These are phyloP conservation scores for Drosophila longiperda DNA, from an alignment of 2,888 invertebrate genomes.

Conservation along the genomic window DNA sequence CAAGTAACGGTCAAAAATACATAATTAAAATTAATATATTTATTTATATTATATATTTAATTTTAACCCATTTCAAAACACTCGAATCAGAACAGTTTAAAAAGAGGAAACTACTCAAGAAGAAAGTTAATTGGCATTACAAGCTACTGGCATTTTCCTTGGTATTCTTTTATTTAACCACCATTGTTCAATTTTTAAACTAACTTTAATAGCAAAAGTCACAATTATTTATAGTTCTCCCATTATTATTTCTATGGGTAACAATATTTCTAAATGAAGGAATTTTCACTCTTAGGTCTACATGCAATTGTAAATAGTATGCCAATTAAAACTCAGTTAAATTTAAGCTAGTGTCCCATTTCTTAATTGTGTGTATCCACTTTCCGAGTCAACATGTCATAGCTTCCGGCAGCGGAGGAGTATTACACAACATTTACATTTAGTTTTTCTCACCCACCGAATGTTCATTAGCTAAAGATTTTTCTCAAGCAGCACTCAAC, in stretches of 20 bases:
- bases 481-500: conserved; percentile 44
- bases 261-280: neutral
- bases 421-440: conserved; percentile 44
- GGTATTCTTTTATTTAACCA: neutral
- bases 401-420: conserved; percentile 49
- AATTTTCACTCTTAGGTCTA: neutral
- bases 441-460: conserved; percentile 38
- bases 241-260: conserved; percentile 18
- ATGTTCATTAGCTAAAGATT: conserved; percentile 32
- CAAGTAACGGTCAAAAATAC: neutral
- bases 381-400: conserved; percentile 22
- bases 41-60: neutral
- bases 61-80: neutral
- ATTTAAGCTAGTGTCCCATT: conserved; percentile 14
- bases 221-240: conserved; percentile 5
- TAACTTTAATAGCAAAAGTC: neutral
- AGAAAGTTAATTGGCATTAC: conserved; percentile 8
- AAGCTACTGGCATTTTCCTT: neutral
- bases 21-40: neutral
- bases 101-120: neutral
- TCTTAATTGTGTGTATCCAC: conserved; percentile 14
- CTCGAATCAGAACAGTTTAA: neutral
- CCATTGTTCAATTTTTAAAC: conserved; percentile 16
- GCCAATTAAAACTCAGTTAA: neutral
- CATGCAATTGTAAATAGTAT: neutral